Percentiles rank a stretch among this genome's conserved stretches.
Conservation (phyloP, 2,888 invertebrate species). For the Leptothorax acervorum region DNA sequence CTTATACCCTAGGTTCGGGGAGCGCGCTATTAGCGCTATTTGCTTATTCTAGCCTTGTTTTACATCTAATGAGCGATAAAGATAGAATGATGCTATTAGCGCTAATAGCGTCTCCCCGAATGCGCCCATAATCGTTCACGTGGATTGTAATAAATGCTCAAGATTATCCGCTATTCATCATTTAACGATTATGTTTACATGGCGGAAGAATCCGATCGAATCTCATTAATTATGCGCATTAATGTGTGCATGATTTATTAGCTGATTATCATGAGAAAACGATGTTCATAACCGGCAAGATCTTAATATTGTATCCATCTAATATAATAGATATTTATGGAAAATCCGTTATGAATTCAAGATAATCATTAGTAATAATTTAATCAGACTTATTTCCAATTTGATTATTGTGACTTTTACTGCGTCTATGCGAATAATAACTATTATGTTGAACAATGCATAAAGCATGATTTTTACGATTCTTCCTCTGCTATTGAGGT, state of each 20-base stretch:
- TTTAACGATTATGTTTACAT: constrained; percentile 15
- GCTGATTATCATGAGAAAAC: constrained; percentile 20
- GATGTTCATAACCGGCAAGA: constrained; percentile 6
- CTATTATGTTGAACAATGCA: not conserved
- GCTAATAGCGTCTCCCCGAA: no score
- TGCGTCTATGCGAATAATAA: not conserved
- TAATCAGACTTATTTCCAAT: constrained; percentile 1
- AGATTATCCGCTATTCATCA: not conserved
- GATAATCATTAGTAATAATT: not conserved
- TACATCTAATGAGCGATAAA: no score
- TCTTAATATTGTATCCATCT: not conserved
- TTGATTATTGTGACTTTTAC: not conserved
- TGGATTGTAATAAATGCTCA: not conserved
- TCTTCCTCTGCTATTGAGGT: not conserved
- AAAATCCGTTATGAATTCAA: constrained; percentile 16
- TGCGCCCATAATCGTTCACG: not conserved
- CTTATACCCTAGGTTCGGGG: not conserved
- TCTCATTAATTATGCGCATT: constrained; percentile 40
- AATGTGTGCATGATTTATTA: constrained; percentile 9
- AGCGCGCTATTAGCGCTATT: no score
- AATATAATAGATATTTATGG: not conserved
- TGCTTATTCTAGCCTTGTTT: no score
- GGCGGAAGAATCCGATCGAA: constrained; percentile 1
- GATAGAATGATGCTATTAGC: no score
- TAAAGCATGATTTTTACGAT: not conserved